Conservation (phyloP, 2,888 invertebrate species). For the Aplocera efformata region DNA sequence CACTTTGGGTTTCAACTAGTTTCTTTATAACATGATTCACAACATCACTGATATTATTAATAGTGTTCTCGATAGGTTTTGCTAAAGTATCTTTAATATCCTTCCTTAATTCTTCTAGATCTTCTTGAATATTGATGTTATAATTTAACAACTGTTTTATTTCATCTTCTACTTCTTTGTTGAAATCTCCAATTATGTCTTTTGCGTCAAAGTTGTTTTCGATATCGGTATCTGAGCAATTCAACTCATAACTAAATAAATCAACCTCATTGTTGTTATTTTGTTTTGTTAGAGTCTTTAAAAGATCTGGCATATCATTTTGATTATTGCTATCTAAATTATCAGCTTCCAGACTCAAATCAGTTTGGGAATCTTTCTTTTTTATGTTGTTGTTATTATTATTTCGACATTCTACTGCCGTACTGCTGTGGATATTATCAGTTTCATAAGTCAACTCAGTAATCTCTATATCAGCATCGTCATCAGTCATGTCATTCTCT, state of each 20-base stretch:
- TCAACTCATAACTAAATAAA: constrained; percentile 44
- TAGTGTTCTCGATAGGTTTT: constrained; percentile 73
- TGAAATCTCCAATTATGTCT: constrained; percentile 80
- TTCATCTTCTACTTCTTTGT: constrained; percentile 81
- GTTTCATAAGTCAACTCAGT: constrained; percentile 51
- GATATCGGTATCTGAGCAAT: constrained; percentile 63
- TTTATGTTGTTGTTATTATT: constrained; percentile 68
- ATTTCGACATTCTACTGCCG: constrained; percentile 43
- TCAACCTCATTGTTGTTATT: constrained; percentile 55
- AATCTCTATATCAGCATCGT: constrained; percentile 70
- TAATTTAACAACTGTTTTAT: constrained; percentile 73
- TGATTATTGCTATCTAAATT: constrained; percentile 42
- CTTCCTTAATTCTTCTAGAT: constrained; percentile 69
- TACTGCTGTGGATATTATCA: constrained; percentile 42
- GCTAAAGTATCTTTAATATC: constrained; percentile 74
- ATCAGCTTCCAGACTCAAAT: constrained; percentile 31
- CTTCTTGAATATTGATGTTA: constrained; percentile 71
- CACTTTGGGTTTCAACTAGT: constrained; percentile 64
- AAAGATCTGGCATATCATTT: constrained; percentile 67
- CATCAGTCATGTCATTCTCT: constrained; percentile 77
- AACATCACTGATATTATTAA: constrained; percentile 75
- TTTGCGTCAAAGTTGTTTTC: constrained; percentile 71
- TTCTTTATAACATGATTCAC: constrained; percentile 75
- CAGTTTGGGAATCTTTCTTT: constrained; percentile 26
- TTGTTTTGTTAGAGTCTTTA: constrained; percentile 65